These are phyloP conservation scores for Drosophila mulleri DNA, from an alignment of 2,888 invertebrate genomes.

Conservation along the genomic window DNA sequence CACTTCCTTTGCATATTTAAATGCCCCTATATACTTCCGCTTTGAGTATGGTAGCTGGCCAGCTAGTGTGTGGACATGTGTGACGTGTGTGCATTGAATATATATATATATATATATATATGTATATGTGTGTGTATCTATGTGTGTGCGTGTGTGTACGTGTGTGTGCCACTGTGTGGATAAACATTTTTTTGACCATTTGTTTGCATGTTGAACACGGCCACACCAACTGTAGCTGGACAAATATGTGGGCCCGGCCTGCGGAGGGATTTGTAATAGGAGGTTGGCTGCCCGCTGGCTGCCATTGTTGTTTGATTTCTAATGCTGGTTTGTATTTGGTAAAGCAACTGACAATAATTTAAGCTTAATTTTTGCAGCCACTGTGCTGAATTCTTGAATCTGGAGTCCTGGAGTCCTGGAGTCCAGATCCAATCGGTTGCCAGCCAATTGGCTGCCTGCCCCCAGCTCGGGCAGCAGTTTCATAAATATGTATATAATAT, in stretches of 20 bases:
- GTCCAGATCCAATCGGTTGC: conserved; percentile 7
- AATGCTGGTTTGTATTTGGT: conserved; percentile 60
- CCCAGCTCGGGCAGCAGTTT: conserved; percentile 17
- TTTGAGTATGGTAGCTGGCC: conserved; percentile 55
- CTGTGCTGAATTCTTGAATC: not conserved
- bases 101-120: not conserved
- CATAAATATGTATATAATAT: conserved; percentile 30
- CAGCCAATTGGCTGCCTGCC: conserved; percentile 6
- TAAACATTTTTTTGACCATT: conserved; percentile 74
- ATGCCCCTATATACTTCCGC: conserved; percentile 79
- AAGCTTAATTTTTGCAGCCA: conserved; percentile 37
- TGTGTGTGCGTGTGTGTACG: conserved; percentile 15
- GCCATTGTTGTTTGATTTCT: conserved; percentile 75
- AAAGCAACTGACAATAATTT: conserved; percentile 56
- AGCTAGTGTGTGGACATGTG: conserved; percentile 37
- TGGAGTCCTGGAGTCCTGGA: not conserved
- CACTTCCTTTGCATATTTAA: conserved; percentile 81
- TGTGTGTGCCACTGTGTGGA: conserved; percentile 26
- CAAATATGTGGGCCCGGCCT: conserved; percentile 10
- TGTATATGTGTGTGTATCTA: too few relatives aligned
- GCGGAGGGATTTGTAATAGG: conserved; percentile 22
- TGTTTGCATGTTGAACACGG: conserved; percentile 76
- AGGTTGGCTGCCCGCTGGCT: conserved; percentile 14
- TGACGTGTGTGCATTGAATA: conserved; percentile 39
- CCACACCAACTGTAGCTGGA: conserved; percentile 53